These are phyloP conservation scores for Periparus ater DNA, from an alignment of 2,797 vertebrate genomes.

Conservation along the genomic window DNA sequence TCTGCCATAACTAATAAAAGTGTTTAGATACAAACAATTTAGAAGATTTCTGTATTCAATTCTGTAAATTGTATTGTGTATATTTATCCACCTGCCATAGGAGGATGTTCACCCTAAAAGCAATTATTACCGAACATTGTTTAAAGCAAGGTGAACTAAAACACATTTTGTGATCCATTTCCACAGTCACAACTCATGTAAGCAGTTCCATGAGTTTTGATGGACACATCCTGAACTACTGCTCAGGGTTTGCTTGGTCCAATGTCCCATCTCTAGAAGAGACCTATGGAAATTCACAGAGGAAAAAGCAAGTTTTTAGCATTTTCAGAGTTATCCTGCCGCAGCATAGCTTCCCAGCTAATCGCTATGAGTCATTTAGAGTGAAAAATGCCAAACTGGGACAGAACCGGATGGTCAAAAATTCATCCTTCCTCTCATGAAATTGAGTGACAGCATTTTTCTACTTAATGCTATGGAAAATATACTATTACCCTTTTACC, in stretches of 20 bases:
- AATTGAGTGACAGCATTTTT: background rate
- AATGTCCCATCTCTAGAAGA: background rate
- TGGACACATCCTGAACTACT: background rate
- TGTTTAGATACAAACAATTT: fast-evolving
- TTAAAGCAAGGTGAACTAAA: background rate
- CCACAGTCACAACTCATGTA: background rate
- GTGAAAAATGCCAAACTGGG: background rate
- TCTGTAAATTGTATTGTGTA: background rate
- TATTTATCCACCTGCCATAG: background rate
- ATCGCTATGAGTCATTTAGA: background rate
- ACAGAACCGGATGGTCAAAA: background rate
- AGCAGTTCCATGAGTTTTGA: background rate
- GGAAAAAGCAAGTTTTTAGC: background rate
- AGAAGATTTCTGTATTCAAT: background rate
- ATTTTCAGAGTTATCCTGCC: background rate
- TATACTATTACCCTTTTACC: background rate
- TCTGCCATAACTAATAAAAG: background rate
- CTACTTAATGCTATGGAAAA: background rate
- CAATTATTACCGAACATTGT: background rate
- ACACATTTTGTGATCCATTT: background rate
- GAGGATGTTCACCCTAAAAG: background rate
- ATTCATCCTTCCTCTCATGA: background rate
- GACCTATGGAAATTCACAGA: background rate
- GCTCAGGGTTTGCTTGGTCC: background rate
- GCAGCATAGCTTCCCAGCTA: background rate